These are phyloP conservation scores for Brachionus rotundiformis DNA, from an alignment of 1,140 invertebrate genomes.

Conservation along the genomic window DNA sequence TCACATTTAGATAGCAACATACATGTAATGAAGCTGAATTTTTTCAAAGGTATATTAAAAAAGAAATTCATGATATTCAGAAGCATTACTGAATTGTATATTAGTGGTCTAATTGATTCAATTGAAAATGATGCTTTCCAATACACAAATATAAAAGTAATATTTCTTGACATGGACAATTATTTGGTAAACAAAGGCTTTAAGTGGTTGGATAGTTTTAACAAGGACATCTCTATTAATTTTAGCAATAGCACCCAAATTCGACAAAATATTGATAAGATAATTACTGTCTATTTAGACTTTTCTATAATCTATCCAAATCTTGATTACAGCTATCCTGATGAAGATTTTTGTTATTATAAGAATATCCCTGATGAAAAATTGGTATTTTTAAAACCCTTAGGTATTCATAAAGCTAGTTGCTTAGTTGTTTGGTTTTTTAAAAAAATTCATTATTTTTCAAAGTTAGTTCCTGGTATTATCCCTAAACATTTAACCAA, in stretches of 20 bases:
- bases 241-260: neutral
- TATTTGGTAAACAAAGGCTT: neutral
- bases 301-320: neutral
- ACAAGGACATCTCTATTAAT: neutral
- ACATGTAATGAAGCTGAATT: neutral
- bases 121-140: neutral
- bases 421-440: neutral
- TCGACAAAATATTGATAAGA: neutral
- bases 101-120: neutral
- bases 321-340: neutral
- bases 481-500: neutral
- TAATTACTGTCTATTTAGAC: neutral
- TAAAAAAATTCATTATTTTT: neutral
- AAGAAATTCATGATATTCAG: neutral
- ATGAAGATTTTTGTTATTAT: neutral
- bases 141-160: neutral
- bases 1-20: neutral
- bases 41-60: neutral
- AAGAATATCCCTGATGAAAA: neutral
- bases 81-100: neutral
- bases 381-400: neutral
- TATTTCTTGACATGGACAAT: neutral
- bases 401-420: neutral
- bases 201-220: neutral
- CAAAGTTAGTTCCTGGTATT: neutral